These are phyloP conservation scores for Strongylocentrotus purpuratus DNA, from an alignment of 35 echinoderm and acorn worm genomes.

Conservation along the genomic window DNA sequence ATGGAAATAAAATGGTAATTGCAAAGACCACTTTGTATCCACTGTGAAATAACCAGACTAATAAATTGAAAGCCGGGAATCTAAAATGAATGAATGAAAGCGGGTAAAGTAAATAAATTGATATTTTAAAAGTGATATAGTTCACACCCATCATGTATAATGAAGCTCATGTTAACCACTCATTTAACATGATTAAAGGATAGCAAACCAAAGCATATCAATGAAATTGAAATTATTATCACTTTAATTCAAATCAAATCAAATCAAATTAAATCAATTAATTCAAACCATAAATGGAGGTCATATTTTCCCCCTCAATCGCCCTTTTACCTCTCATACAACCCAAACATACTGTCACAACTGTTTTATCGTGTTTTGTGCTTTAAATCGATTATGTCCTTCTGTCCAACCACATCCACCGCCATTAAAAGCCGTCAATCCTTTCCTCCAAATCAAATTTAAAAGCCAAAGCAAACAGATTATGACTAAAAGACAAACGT, in stretches of 20 bases:
- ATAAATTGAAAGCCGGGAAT: no score
- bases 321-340: background rate
- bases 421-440: background rate
- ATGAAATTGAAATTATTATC: background rate
- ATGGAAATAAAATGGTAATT: no score
- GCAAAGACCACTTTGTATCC: no score
- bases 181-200: no score
- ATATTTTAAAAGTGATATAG: no score
- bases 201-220: no score
- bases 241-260: background rate
- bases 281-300: background rate
- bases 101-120: no score
- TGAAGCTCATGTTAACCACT: no score
- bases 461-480: constrained; percentile 9
- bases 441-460: constrained; percentile 4
- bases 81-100: no score
- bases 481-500: constrained; percentile 4
- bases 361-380: background rate
- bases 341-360: background rate
- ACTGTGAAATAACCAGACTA: no score
- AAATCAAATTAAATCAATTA: background rate
- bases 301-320: background rate
- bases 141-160: no score
- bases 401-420: background rate
- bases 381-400: constrained; percentile 18